Percentiles rank a stretch among this genome's conserved stretches.
These are phyloP conservation scores for Spea multiplicata DNA, from an alignment of 2,113 vertebrate genomes.

Conservation along the genomic window DNA sequence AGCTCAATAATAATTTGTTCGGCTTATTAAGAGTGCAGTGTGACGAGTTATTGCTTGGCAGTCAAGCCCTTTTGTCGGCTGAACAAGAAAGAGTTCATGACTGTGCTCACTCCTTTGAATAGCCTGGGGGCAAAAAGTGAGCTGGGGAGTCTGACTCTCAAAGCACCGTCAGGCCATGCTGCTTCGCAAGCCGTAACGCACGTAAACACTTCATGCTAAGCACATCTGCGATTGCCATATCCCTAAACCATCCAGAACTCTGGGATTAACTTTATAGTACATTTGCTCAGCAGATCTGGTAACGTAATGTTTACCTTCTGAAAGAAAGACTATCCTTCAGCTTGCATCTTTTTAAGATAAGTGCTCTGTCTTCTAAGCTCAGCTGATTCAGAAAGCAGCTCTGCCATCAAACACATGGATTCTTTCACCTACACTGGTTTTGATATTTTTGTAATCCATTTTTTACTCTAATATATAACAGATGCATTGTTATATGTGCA, in stretches of 20 bases:
- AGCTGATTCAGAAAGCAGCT: slow-evolving; percentile 65
- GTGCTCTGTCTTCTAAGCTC: slow-evolving; percentile 63
- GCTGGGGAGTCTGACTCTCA: slow-evolving; percentile 43
- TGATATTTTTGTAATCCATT: slow-evolving; percentile 58
- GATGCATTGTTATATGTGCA: slow-evolving; percentile 52
- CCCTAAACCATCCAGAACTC: slow-evolving; percentile 58
- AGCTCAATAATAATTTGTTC: too few relatives aligned
- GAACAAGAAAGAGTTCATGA: not conserved
- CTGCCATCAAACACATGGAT: slow-evolving; percentile 59
- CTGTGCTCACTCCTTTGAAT: too few relatives aligned
- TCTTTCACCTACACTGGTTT: slow-evolving; percentile 56
- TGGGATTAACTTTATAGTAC: slow-evolving; percentile 73
- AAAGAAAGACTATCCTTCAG: slow-evolving; percentile 63
- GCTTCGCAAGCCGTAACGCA: slow-evolving; percentile 52
- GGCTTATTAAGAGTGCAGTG: not conserved
- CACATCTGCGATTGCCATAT: slow-evolving; percentile 67
- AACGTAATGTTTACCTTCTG: slow-evolving; percentile 67
- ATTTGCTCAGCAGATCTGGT: slow-evolving; percentile 66
- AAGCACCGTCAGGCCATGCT: not conserved
- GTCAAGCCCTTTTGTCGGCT: slow-evolving; percentile 5
- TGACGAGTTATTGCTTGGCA: slow-evolving; percentile 17
- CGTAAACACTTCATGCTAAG: slow-evolving; percentile 56
- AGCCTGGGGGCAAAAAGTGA: slow-evolving; percentile 41
- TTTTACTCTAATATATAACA: slow-evolving; percentile 64
- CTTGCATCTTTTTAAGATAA: slow-evolving; percentile 51